Conservation (phyloP, 2,113 vertebrate species). For the Heterocephalus glaber region DNA sequence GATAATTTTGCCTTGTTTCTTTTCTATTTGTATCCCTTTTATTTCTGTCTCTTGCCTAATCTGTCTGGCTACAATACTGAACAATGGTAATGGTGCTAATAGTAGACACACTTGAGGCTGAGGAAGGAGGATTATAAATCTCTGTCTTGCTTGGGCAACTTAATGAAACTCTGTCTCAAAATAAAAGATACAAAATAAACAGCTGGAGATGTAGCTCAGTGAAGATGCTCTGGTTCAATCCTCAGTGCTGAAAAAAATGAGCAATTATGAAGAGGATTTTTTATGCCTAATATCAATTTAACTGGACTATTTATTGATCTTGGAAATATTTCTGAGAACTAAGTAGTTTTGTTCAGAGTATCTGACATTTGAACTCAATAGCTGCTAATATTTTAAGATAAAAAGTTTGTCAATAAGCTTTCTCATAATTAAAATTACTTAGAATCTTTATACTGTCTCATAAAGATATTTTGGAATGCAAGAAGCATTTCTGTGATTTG, state of each 20-base stretch:
- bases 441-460: not conserved
- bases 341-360: not conserved
- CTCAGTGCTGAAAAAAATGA: not conserved
- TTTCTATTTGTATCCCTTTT: not conserved
- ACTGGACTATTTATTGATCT: not conserved
- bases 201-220: not conserved
- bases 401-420: not conserved
- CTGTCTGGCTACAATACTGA: not conserved
- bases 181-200: not conserved
- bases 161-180: not conserved
- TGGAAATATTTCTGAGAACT: not conserved
- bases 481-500: slow-evolving; percentile 38
- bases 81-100: not conserved
- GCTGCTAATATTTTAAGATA: not conserved
- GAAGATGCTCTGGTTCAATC: not conserved
- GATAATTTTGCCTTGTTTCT: not conserved
- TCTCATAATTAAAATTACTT: slow-evolving; percentile 35
- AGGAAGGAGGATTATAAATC: not conserved
- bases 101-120: not conserved
- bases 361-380: slow-evolving; percentile 17
- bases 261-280: not conserved
- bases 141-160: not conserved
- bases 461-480: slow-evolving; percentile 1
- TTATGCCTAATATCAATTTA: not conserved
- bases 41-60: not conserved